Conservation (phyloP, 2,113 vertebrate species). For the Coptodon rendalli region DNA sequence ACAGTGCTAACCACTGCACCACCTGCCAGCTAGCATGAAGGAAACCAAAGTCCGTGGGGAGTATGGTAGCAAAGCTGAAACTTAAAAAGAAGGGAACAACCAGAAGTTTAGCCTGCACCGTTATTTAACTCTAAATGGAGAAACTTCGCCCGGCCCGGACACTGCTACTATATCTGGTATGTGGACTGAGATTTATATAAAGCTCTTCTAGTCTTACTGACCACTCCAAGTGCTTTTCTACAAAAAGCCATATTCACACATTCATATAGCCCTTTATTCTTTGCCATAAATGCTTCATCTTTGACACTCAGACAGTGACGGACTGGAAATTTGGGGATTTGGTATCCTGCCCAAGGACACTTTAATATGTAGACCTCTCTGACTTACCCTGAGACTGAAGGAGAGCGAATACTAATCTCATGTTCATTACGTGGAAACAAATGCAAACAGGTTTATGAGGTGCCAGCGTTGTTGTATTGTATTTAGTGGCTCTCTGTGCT, state of each 20-base stretch:
- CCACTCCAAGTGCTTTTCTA: neutral
- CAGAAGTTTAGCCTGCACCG: neutral
- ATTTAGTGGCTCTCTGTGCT: neutral
- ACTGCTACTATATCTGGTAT: neutral
- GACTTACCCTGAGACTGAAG: neutral
- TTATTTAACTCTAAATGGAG: neutral
- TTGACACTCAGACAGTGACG: neutral
- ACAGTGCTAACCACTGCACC: neutral
- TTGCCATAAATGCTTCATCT: neutral
- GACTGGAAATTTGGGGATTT: neutral
- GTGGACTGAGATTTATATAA: neutral
- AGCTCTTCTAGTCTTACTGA: neutral
- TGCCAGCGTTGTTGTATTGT: neutral
- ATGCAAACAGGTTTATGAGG: neutral
- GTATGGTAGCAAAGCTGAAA: neutral
- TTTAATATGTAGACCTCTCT: neutral
- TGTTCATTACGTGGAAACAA: neutral
- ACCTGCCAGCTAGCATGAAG: neutral
- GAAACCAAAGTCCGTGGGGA: neutral
- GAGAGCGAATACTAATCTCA: fast-evolving
- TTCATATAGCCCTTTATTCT: neutral
- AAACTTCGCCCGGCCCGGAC: neutral
- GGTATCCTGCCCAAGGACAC: neutral
- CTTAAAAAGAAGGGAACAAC: neutral
- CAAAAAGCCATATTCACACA: neutral